phyloP scores from a whole-genome alignment of 2,113 vertebrate species.

The Caloenas nicobarica region DNA sequence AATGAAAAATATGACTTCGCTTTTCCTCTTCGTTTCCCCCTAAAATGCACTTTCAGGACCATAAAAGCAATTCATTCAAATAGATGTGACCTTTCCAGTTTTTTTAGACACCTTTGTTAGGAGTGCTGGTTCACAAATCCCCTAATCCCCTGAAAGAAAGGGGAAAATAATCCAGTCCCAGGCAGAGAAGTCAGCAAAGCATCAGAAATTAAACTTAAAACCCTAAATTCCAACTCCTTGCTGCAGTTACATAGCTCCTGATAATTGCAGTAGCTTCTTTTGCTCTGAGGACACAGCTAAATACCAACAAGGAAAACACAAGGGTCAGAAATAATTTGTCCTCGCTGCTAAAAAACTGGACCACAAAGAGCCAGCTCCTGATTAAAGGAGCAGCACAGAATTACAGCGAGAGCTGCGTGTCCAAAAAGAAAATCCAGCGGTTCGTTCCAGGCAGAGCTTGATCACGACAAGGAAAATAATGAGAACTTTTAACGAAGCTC shows the following conservation, averaged over 20 bases:
- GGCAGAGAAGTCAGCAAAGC: background rate
- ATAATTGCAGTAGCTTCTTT: background rate
- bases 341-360: background rate
- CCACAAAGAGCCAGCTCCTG: background rate
- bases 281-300: background rate
- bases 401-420: background rate
- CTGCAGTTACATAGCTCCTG: fast-evolving
- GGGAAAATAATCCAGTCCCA: background rate
- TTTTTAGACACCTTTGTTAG: background rate
- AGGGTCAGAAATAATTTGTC: background rate
- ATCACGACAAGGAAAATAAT: background rate
- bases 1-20: background rate
- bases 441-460: background rate
- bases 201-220: background rate
- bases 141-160: slow-evolving; percentile 17
- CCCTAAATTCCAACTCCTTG: background rate
- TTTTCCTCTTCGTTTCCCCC: background rate
- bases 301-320: background rate
- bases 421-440: background rate
- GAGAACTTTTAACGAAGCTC: background rate
- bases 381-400: background rate
- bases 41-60: fast-evolving
- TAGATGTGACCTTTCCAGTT: background rate
- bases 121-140: background rate
- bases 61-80: background rate